phyloP scores from a whole-genome alignment of 2,113 vertebrate genomes.

The Fregata magnificens region DNA sequence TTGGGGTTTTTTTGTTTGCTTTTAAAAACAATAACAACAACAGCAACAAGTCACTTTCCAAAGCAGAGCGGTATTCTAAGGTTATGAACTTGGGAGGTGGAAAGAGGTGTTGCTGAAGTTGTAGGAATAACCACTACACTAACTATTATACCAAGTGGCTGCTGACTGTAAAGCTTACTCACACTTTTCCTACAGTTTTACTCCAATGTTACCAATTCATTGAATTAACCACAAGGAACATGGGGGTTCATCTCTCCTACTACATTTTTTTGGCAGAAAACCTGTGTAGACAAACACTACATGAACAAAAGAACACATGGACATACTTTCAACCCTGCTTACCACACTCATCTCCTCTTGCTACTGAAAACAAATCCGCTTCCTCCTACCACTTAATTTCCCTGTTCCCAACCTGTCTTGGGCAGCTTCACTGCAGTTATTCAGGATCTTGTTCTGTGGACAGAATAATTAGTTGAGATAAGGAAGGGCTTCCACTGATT shows the following conservation, averaged over 20 bases:
- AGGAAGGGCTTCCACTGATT: not conserved
- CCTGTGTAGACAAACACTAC: not conserved
- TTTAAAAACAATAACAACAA: not conserved
- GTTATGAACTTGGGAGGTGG: not conserved
- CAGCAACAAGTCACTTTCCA: not conserved
- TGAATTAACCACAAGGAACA: not conserved
- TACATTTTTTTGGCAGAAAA: not conserved
- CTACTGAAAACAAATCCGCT: conserved; percentile 16
- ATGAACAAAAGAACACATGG: not conserved
- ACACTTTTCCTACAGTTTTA: not conserved
- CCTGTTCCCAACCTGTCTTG: not conserved
- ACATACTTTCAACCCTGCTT: not conserved
- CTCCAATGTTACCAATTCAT: not conserved
- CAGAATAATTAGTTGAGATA: conserved; percentile 12
- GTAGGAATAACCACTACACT: not conserved
- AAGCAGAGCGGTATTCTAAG: not conserved
- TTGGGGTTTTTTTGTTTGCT: not conserved
- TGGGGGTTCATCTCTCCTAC: not conserved
- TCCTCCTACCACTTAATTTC: not conserved
- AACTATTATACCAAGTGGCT: not conserved
- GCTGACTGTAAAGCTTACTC: not conserved
- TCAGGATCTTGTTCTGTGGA: conserved; percentile 38
- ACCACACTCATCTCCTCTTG: conserved; percentile 23
- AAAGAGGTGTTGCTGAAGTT: not conserved
- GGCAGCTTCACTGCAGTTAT: not conserved